Evolutionary conservation across 1,140 invertebrate species (phyloP), one percentile per base, ranked within the genome.

Genomic region (Maconellicoccus hirsutus): DNA sequence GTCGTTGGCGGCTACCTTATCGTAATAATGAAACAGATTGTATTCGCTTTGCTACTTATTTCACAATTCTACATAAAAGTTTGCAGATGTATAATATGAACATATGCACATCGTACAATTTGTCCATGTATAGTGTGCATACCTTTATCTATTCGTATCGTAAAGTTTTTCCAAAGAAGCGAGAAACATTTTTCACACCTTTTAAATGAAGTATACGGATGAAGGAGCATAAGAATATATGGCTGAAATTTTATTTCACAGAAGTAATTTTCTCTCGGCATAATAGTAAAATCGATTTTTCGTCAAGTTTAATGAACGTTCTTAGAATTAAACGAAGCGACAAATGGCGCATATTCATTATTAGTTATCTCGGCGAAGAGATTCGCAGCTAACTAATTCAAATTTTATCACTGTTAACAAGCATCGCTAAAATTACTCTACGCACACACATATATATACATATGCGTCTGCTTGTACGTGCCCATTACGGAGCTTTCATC

Each of bases 361-460:
- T 52, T 52, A 52, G 42, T 52, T 52, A 52, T 52, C 42, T 52
- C 16, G 10, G 42, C 42, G 42, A 52, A 52, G 42, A 52, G n/a
- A 14, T 16, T 19, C 42, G 42, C 42, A 52, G 42, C n/a, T 52
- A 33, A 16, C 42, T 52, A 52, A 52, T 52, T 52, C 42, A 52
- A 52, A 52, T 52, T 52, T 52, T 52, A 52, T 52, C 42, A 52
- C 42, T 19, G 42, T 52, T 52, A 52, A 52, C 42, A 52, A 52
- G 42, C 42, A 19, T 16, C 10, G 12, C 42, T 6, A 52, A 52
- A 52, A 52, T 52, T 52, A 52, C 12, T 52, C 6, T 16, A 52
- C 42, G n/a, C 42, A 52, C n/a, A 2, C 42, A n/a, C n/a, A n/a
- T n/a, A n/a, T n/a, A n/a, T n/a, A n/a, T n/a, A n/a, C n/a, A n/a